Evolutionary conservation across 2,888 invertebrate genomes (phyloP).

Genomic region (Aphrophora alni): DNA sequence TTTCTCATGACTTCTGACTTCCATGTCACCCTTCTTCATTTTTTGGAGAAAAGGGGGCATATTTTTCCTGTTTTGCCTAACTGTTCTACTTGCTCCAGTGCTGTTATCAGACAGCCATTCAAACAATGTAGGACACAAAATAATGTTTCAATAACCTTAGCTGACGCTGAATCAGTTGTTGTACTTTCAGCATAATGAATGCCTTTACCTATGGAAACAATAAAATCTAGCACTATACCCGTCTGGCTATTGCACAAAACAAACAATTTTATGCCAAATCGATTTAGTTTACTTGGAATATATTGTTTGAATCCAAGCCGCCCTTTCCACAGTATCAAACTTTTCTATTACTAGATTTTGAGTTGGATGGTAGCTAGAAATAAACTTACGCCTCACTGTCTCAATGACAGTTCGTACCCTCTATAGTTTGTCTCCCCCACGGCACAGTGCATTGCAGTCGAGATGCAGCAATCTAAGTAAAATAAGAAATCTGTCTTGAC

Average conservation of each 20-base stretch:
- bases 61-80: conserved; percentile 17
- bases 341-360: conserved; percentile 29
- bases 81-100: conserved; percentile 33
- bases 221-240: conserved; percentile 28
- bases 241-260: conserved; percentile 22
- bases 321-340: conserved; percentile 30
- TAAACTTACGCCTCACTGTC: background rate
- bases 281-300: conserved; percentile 14
- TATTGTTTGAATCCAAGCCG: conserved; percentile 31
- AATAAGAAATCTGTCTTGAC: conserved; percentile 23
- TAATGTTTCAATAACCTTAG: conserved; percentile 14
- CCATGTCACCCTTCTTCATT: conserved; percentile 7
- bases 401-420: conserved; percentile 29
- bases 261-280: conserved; percentile 34
- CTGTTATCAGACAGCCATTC: background rate
- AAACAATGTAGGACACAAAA: conserved; percentile 15
- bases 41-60: conserved; percentile 26
- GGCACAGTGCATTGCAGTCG: conserved; percentile 5
- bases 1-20: background rate
- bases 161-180: background rate
- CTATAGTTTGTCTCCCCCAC: conserved; percentile 16
- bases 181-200: background rate
- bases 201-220: conserved; percentile 23
- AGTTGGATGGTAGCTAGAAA: background rate
- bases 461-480: conserved; percentile 17